A percentile compares a stretch with the other conserved stretches of the same genome.
phyloP scores from a whole-genome alignment of 1,140 invertebrate genomes.

The Zelostemma sp. region DNA sequence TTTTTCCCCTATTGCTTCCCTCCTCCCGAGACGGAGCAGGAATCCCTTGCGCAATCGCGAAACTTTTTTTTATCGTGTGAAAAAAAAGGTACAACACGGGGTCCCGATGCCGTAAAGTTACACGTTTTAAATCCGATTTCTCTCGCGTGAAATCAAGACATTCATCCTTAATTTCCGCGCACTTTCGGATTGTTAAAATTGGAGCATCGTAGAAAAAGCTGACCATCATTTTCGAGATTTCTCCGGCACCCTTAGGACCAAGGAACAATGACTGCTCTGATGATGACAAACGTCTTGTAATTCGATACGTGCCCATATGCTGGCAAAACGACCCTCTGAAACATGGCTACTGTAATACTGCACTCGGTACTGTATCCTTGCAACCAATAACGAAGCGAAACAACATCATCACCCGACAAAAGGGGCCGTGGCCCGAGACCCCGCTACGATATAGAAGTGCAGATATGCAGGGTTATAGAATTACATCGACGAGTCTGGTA shows the following conservation, averaged over 20 bases:
- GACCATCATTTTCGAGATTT: conserved; percentile 53
- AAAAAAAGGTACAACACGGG: neutral
- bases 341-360: conserved; percentile 41
- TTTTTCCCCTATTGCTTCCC: neutral
- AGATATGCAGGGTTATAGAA: conserved; percentile 50
- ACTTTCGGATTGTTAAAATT: conserved; percentile 26
- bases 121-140: neutral
- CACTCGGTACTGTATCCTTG: conserved; percentile 46
- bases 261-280: conserved; percentile 65
- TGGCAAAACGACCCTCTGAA: conserved; percentile 53
- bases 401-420: conserved; percentile 61
- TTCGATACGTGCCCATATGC: conserved; percentile 66
- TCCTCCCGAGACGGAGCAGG: neutral
- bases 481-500: conserved; percentile 39
- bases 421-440: conserved; percentile 57
- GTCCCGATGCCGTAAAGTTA: neutral
- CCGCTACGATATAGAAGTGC: conserved; percentile 37
- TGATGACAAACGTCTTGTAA: conserved; percentile 70
- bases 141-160: conserved; percentile 2
- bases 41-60: neutral
- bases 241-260: conserved; percentile 46
- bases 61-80: conserved; percentile 7
- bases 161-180: neutral
- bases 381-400: conserved; percentile 61
- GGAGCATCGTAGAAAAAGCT: conserved; percentile 45